A percentile compares a stretch with the other conserved stretches of the same genome.
These are phyloP conservation scores for Halisarca cf. caerulea DNA, from an alignment of 37 sponge, comb jelly and placozoan genomes.

Conservation along the genomic window DNA sequence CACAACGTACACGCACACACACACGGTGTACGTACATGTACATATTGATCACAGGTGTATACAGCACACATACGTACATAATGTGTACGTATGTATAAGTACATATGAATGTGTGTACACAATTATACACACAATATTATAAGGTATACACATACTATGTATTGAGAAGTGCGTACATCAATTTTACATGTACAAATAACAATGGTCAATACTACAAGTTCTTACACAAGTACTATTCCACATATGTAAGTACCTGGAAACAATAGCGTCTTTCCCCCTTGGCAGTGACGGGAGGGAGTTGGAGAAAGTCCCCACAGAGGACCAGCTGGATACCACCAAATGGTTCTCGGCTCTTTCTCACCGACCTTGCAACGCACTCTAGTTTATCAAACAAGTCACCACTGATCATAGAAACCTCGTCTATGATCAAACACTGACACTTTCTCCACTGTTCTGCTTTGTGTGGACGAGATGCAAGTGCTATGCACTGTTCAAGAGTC, in stretches of 20 bases:
- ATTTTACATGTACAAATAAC: too few relatives aligned
- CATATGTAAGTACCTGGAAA: constrained; percentile 68
- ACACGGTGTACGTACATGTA: too few relatives aligned
- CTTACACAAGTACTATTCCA: too few relatives aligned
- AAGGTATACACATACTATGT: too few relatives aligned
- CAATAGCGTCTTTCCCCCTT: constrained; percentile 64
- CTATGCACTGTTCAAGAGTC: constrained; percentile 57
- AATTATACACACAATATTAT: too few relatives aligned
- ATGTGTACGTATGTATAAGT: too few relatives aligned
- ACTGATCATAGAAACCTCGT: constrained; percentile 90
- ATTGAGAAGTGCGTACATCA: too few relatives aligned
- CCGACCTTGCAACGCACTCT: constrained; percentile 74
- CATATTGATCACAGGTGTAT: too few relatives aligned
- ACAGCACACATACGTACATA: too few relatives aligned
- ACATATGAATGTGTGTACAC: too few relatives aligned
- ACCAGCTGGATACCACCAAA: constrained; percentile 93
- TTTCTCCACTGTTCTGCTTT: constrained; percentile 62
- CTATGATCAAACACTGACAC: constrained; percentile 77
- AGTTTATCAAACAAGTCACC: constrained; percentile 88
- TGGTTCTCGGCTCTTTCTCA: constrained; percentile 54
- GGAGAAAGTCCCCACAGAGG: constrained; percentile 88
- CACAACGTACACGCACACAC: too few relatives aligned
- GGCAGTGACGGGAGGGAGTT: constrained; percentile 81
- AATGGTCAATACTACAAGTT: too few relatives aligned
- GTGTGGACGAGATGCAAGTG: constrained; percentile 54